Conservation (phyloP, 2,888 invertebrate genomes). For the Meloe dianella region DNA sequence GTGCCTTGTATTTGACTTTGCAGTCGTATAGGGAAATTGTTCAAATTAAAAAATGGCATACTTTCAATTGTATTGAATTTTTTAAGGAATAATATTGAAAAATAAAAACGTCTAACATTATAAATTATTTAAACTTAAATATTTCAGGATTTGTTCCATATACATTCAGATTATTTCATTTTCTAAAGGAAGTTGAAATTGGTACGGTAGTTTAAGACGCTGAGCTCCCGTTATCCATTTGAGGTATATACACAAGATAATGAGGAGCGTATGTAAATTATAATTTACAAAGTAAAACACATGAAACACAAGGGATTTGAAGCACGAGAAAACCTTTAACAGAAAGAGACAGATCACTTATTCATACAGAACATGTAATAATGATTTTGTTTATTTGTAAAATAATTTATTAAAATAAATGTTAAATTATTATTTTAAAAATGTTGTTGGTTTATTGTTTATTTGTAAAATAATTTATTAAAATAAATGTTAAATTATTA, state of each 20-base stretch:
- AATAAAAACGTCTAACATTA: background rate
- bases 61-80: background rate
- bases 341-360: slow-evolving; percentile 25
- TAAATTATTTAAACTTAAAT: background rate
- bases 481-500: too few species aligned
- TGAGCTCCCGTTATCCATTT: slow-evolving; percentile 25
- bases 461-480: background rate
- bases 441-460: too few species aligned
- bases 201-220: background rate
- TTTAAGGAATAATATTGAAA: background rate
- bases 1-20: too few species aligned
- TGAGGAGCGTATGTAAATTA: slow-evolving; percentile 35
- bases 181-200: background rate
- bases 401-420: background rate
- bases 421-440: too few species aligned
- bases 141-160: background rate
- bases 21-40: too few species aligned
- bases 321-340: slow-evolving; percentile 5
- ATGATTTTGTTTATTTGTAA: background rate
- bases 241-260: slow-evolving; percentile 32
- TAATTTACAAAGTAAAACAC: slow-evolving; percentile 37
- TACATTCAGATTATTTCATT: slow-evolving; percentile 6
- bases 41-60: too few species aligned
- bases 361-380: slow-evolving; percentile 17
- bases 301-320: slow-evolving; percentile 29